A percentile compares a stretch with the other conserved stretches of the same genome.
Evolutionary conservation across 2,888 invertebrate genomes (phyloP).

Genomic region (Amblyteles armatorius): DNA sequence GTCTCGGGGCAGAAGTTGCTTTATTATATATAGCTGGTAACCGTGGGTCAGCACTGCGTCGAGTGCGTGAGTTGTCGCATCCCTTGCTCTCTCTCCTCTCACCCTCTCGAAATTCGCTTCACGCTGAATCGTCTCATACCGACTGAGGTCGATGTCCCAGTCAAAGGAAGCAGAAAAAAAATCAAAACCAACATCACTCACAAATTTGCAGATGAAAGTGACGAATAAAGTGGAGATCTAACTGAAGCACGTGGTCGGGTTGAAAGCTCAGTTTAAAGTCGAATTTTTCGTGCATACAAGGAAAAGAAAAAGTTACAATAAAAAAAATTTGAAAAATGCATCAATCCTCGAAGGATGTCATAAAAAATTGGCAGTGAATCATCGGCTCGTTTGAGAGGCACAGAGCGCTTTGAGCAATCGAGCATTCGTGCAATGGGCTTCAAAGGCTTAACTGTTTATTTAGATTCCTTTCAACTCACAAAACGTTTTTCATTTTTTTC

Average conservation of each 20-base stretch:
- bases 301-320: neutral
- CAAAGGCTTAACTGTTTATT: neutral
- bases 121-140: neutral
- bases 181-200: neutral
- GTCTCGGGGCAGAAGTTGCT: slow-evolving; percentile 49
- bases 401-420: neutral
- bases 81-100: neutral
- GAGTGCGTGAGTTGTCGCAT: slow-evolving; percentile 28
- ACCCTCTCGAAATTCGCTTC: slow-evolving; percentile 12
- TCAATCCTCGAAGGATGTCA: neutral
- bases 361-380: neutral
- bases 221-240: neutral
- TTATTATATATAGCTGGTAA: slow-evolving; percentile 25
- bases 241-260: neutral
- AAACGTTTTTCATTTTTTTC: neutral
- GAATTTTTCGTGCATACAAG: neutral
- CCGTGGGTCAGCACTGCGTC: slow-evolving; percentile 35
- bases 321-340: neutral
- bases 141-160: neutral
- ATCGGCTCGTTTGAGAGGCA: neutral
- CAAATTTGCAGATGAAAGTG: neutral
- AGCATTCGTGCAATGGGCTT: neutral
- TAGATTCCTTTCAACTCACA: neutral
- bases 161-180: slow-evolving; percentile 14
- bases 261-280: neutral